Evolutionary conservation across 2,888 invertebrate genomes (phyloP), one percentile per base, ranked within the genome.

Genomic region (Sympetrum striolatum): DNA sequence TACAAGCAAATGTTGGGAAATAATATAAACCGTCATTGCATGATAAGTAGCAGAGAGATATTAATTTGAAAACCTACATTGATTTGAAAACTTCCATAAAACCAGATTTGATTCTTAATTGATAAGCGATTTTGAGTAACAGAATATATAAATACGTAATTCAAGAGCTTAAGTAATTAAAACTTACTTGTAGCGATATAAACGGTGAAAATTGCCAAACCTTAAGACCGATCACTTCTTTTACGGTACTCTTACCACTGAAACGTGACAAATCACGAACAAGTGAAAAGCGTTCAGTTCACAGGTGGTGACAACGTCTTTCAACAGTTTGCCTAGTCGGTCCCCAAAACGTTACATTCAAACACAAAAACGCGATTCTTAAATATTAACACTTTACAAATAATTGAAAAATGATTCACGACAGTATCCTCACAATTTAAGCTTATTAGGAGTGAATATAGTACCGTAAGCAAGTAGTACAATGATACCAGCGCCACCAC

Each of bases 191-290:
- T 53, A 53, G 2, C 53, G 18, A 53, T 18, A 53, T 1, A 14
- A 18, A 15, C 18, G 18, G 14, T 31, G 14, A 73, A 73, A 31
- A 25, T 14, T 22, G 14, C 14, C 31, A 73, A 73, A 73, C 73
- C 73, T 73, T 25, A 31, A 73, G 14, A 14, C 25, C 31, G 31
- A 73, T 73, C 73, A 73, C 73, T 31, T 31, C 31, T 31, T 73
- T 73, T 73, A 73, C 73, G 31, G 73, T 73, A 22, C n/a, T n/a
- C 60, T n/a, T 86, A 86, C 86, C 58, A 86, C 60, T 86, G 86
- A 86, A 86, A 86, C 86, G 86, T 86, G 86, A 86, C 86, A 86
- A 86, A 86, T 86, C 86, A 86, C 86, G 86, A 86, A 86, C 86
- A 86, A 86, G 60, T 86, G 86, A 86, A 86, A 86, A 86, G 35